A percentile compares a stretch with the other conserved stretches of the same genome.
These are phyloP conservation scores for Zeuzera pyrina DNA, from an alignment of 2,888 invertebrate genomes.

Conservation along the genomic window DNA sequence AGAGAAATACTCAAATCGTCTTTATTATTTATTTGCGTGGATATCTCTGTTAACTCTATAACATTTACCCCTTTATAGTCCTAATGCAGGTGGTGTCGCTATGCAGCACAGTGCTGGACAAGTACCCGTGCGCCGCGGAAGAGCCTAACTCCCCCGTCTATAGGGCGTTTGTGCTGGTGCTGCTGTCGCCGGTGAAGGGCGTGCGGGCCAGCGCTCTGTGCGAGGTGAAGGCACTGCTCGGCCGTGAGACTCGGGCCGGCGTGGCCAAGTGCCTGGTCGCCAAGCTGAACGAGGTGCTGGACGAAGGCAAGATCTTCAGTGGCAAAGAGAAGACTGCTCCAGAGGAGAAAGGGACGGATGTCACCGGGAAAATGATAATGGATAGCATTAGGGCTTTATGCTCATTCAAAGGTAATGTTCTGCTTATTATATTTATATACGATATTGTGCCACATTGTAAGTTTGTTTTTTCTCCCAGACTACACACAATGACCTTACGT, in stretches of 20 bases:
- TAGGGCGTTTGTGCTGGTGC: slow-evolving; percentile 79
- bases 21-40: neutral
- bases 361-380: slow-evolving; percentile 70
- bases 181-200: slow-evolving; percentile 75
- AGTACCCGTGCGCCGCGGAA: slow-evolving; percentile 78
- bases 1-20: no score
- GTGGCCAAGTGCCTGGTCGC: slow-evolving; percentile 76
- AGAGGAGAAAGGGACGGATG: slow-evolving; percentile 51
- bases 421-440: neutral
- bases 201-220: slow-evolving; percentile 76
- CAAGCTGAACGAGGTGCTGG: slow-evolving; percentile 78
- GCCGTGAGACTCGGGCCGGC: slow-evolving; percentile 71
- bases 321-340: slow-evolving; percentile 47
- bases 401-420: slow-evolving; percentile 50
- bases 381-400: slow-evolving; percentile 70
- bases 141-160: slow-evolving; percentile 78
- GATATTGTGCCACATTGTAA: no score
- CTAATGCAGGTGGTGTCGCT: slow-evolving; percentile 80
- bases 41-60: slow-evolving; percentile 34
- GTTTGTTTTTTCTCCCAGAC: no score
- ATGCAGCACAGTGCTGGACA: slow-evolving; percentile 79
- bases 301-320: slow-evolving; percentile 68
- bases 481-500: no score
- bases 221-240: slow-evolving; percentile 75
- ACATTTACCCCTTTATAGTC: slow-evolving; percentile 65